Base-by-base conservation (phyloP, 1,140 invertebrate species). In the Drosophila biarmipes region DNA sequence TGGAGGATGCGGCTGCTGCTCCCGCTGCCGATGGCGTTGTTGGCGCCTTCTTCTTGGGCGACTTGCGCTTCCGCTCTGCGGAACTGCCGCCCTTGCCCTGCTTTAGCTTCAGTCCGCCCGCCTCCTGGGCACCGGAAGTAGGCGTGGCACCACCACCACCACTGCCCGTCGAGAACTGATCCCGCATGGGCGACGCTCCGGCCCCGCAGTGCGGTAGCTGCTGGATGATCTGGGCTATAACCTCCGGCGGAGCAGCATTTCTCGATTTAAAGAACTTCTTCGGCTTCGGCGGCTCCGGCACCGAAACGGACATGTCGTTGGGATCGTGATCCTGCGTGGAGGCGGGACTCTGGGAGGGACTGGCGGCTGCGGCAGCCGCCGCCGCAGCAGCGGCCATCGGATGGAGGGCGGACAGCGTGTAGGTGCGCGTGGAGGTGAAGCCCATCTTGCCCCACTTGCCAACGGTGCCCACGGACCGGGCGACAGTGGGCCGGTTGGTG, bases 381-480 rank as follows among this genome's bases (percentile, higher is more conserved):
- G 94, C 80, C 80, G 85, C 87, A 77, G 90, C 90, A 86, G 92
- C 90, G 15, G 90, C 90, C 87, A 90, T 87, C 4, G 87, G 84
- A 63, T 84, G 80, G 27, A 91, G 54, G 8, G 79, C 84, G 14
- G 91, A 77, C 31, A 92, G 59, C 6, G 91, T 89, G 46, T 92
- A 92, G 7, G 96, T 97, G 80, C 97, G 94, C 58, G 97, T 96
- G 2, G 97, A 98, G 37, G 97, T 98, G 92, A 98, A 98, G 45
- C 97, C 97, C 72, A 97, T 98, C 91, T 97, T 97, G 76, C 97
- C 97, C 97, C 97, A 98, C 94, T 97, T 97, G 78, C 97, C 97
- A 67, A 98, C 95, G 37, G 96, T 97, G 64, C 97, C 97, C 73
- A 97, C 96, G 27, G 97, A 97, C 73, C 97, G 95, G 19, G 97